Evolutionary conservation across 2,888 invertebrate species (phyloP).

Genomic region (Noctua pronuba): DNA sequence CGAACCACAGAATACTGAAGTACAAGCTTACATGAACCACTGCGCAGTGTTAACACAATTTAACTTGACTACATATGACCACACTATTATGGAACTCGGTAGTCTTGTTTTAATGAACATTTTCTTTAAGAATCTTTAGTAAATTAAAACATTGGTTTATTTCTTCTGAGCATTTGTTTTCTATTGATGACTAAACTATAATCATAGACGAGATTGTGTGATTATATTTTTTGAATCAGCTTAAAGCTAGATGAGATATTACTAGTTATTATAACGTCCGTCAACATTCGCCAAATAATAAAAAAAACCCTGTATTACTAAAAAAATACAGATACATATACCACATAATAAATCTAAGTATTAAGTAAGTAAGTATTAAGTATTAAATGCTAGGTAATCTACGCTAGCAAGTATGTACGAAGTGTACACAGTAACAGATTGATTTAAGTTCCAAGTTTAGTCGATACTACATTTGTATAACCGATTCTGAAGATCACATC

Average conservation of each 20-base stretch:
- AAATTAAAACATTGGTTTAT: slow-evolving; percentile 1
- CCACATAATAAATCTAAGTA: neutral
- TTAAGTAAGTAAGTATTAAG: neutral
- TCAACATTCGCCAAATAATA: neutral
- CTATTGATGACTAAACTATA: neutral
- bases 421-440: slow-evolving; percentile 35
- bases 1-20: slow-evolving; percentile 67
- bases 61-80: slow-evolving; percentile 67
- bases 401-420: neutral
- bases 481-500: slow-evolving; percentile 61
- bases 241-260: neutral
- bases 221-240: neutral
- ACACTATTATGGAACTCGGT: slow-evolving; percentile 60
- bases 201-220: neutral
- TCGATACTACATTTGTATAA: slow-evolving; percentile 73
- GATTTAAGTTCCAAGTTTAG: slow-evolving; percentile 46
- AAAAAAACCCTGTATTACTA: neutral
- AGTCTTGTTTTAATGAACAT: slow-evolving; percentile 33
- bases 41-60: slow-evolving; percentile 70
- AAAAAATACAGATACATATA: too few relatives aligned
- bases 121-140: neutral
- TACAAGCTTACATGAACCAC: slow-evolving; percentile 68
- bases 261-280: neutral
- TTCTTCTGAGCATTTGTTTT: neutral
- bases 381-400: slow-evolving; percentile 6